Base-by-base conservation (phyloP, 2,113 vertebrate species). In the Catharus bicknelli region DNA sequence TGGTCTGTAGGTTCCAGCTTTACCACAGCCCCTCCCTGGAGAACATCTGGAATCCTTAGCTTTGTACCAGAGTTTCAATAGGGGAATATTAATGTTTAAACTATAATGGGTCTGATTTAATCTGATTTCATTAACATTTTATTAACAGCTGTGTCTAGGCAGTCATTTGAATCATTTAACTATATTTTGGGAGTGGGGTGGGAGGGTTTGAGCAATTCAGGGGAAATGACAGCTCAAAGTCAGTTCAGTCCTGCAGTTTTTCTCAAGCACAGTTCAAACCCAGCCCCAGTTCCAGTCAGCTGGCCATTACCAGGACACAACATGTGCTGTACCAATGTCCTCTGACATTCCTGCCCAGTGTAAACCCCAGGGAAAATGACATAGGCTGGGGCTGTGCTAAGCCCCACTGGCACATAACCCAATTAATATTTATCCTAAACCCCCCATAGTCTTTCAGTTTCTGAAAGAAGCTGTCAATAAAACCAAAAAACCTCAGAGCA, bases 121-220 rank as follows among this genome's bases (percentile, higher is more conserved):
- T 81, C 81, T 75, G 87, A 79, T 88, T 89, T 90, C 79, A 90
- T 93, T 90, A 95, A 91, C 79, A 80, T 89, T 91, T 95, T 95
- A 87, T 95, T 93, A 94, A 90, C 75, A 73, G 55, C 67, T 80
- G 42, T 66, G 75, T 83, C 75, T 80, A 76, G 75, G 90, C 79
- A 73, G 75, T 72, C n/a, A 80, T 74, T 94, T 94, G 38, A 94
- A 90, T 90, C 82, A 95, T 79, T 90, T 45, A 51, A 66, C 59
- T 47, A 1, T 73, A 73, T 88, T 94, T 90, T 0, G 0, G 29
- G 62, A 57, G 32, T 19, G 64, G 70, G 43, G 40, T 25, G 40
- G 79, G 62, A 68, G 54, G 54, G 59, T 43, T 74, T 50, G 73
- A 86, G 73, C 51, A 80, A 81, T 86, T 73, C 68, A 62, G 27